These are phyloP conservation scores for Corydoras maculifer DNA, from an alignment of 2,113 vertebrate species.

Conservation along the genomic window DNA sequence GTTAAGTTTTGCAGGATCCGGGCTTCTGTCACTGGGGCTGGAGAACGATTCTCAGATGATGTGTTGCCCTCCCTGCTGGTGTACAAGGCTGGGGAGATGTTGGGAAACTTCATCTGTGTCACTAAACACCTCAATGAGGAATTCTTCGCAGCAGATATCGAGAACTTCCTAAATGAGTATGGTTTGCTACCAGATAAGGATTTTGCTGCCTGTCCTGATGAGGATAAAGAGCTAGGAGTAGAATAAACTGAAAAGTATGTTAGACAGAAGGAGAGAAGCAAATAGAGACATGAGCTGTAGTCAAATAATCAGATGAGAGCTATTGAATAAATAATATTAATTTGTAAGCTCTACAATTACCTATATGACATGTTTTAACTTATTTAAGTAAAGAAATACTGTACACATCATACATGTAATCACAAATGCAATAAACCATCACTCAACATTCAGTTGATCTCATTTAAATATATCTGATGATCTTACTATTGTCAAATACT, in stretches of 20 bases:
- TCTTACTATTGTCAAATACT: too few species aligned
- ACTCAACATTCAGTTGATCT: too few species aligned
- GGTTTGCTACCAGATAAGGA: conserved; percentile 88
- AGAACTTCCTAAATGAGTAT: conserved; percentile 90
- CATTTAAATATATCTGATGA: too few species aligned
- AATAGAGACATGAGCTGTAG: too few species aligned
- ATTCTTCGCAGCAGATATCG: conserved; percentile 89
- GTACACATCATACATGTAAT: too few species aligned
- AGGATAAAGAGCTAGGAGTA: conserved; percentile 59
- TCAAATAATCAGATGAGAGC: too few species aligned
- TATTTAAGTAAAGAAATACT: too few species aligned
- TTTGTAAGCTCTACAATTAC: too few species aligned
- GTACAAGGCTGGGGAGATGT: conserved; percentile 90
- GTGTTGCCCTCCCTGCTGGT: conserved; percentile 86
- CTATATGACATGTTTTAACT: too few species aligned
- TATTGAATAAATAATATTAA: too few species aligned
- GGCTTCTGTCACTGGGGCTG: conserved; percentile 78
- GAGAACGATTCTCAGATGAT: conserved; percentile 80
- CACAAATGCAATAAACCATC: too few species aligned
- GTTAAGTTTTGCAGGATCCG: conserved; percentile 95
- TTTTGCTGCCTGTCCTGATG: conserved; percentile 57
- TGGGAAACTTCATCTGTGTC: conserved; percentile 88
- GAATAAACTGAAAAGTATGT: conserved; percentile 59
- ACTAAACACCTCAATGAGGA: conserved; percentile 81
- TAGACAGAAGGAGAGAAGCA: too few species aligned